A percentile compares a stretch with the other conserved stretches of the same genome.
These are phyloP conservation scores for Macrophya annulata DNA, from an alignment of 2,888 invertebrate species.

Conservation along the genomic window DNA sequence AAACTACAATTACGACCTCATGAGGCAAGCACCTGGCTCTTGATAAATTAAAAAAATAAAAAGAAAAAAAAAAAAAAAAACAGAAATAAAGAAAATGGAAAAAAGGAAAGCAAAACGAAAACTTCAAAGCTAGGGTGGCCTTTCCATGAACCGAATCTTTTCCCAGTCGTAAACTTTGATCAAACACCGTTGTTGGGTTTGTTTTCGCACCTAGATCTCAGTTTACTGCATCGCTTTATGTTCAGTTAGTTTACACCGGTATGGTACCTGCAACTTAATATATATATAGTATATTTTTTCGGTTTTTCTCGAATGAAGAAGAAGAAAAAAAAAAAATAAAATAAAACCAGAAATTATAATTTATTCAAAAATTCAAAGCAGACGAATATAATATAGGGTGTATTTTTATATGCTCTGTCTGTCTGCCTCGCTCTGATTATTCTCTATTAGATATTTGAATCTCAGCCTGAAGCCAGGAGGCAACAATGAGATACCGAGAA, in stretches of 20 bases:
- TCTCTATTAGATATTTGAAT: not conserved
- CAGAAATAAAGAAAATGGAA: no score
- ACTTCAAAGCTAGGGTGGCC: slow-evolving; percentile 28
- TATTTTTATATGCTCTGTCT: no score
- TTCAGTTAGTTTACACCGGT: not conserved
- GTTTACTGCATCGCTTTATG: not conserved
- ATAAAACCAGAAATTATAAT: no score
- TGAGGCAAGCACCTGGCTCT: slow-evolving; percentile 17
- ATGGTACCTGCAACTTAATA: not conserved
- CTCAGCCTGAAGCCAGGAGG: not conserved
- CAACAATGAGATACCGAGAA: slow-evolving; percentile 1
- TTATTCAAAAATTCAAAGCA: not conserved
- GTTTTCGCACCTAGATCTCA: slow-evolving; percentile 41
- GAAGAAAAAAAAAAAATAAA: not conserved
- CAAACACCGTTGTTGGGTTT: slow-evolving; percentile 47
- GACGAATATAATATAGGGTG: no score
- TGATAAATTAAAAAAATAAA: slow-evolving; percentile 30
- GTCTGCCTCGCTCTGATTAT: not conserved
- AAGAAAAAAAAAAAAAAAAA: not conserved
- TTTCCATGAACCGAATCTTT: slow-evolving; percentile 19
- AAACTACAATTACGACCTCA: not conserved
- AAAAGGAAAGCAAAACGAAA: not conserved
- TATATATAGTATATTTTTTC: no score
- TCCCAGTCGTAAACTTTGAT: slow-evolving; percentile 44
- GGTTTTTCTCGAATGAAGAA: no score